Base-by-base conservation (phyloP, 2,888 invertebrate genomes). In the Amorpha juglandis region DNA sequence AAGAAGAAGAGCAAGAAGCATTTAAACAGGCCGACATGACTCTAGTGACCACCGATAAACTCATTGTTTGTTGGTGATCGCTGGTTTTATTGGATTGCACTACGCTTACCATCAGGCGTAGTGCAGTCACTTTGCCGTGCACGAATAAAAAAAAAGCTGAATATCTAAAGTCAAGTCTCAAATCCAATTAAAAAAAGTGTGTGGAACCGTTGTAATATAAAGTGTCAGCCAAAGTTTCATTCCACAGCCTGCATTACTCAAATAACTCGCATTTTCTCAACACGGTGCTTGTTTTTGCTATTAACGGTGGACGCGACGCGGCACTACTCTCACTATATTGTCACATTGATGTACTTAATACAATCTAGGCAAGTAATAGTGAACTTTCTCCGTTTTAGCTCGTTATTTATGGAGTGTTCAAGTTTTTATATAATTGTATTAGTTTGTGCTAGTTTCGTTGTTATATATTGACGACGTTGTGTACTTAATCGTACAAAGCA, bases 251-350 rank as follows among this genome's bases (percentile, higher is more conserved):
- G 75, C 80, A 74, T 75, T 78, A 83, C 87, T 88, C 88, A 77
- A 76, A 80, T 78, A 73, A 81, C 88, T 88, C 89, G 88, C 89
- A 88, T 88, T 86, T 84, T 77, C 14, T 69, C 63, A 79, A 78
- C 78, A 84, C 87, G 89, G 88, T 87, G 89, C 87, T 89, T 83
- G 80, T 81, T 80, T 74, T 76, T 67, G 42, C 63, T 51, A 62
- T 51, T 27, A 62, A 74, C 53, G 69, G 64, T 50, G 48, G 69
- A 68, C 70, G 74, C 69, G 70, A 63, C 67, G 38, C 62, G 52
- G 19, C 47, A 51, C 45, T 42, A 11, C 50, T 14, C 64, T 19
- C 63, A 27, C n/a, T 52, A 45, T 50, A 63, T 48, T 63, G 47
- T 33, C 45, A 63, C 50, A 35, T 64, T 53, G 42, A 45, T 53